Base-by-base conservation (phyloP, 2,113 vertebrate genomes). In the Drymodes brunneopygia region DNA sequence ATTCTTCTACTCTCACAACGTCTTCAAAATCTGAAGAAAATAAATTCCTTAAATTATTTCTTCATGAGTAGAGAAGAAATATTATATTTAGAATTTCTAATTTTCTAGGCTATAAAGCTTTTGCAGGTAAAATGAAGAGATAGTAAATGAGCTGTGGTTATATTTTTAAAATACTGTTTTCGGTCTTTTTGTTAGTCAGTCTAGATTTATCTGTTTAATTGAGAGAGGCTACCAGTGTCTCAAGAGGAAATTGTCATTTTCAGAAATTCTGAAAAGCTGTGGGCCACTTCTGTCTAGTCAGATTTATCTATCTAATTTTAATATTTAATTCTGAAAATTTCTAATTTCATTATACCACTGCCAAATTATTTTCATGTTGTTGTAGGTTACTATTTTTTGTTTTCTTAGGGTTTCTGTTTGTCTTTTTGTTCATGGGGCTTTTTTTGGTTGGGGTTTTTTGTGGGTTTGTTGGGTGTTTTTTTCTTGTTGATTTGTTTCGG, bases 351-450 rank as follows among this genome's bases (percentile, higher is more conserved):
- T 3, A 8, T 73, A 31, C 6, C 12, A 7, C 31, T 61, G 25
- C 33, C 36, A 72, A 64, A 51, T 44, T 44, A 1, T 74, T 92
- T 74, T 71, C 5, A 2, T 54, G 4, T 20, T 35, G 3, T 15
- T 66, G 7, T 57, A 8, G 7, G 9, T 19, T 28, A 27, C 12
- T 65, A 2, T 11, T 28, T 70, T 35, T 22, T 57, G 8, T 40
- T 67, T 67, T 31, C 33, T 58, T 40, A 47, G 17, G 3, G 11
- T 33, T 60, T 69, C 7, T 45, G 19, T 45, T 44, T 0, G 3
- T 27, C 33, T 51, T 20, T 74, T 62, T 9, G 27, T 19, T 58
- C 53, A 1, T 10, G 3, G 3, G 14, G 2, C 0, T 29, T 33
- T 45, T 47, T 23, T 15, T 24, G 25, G 2, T 81, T 35, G 8